phyloP scores from a whole-genome alignment of 2,797 vertebrate genomes.

The Dryobates pubescens region DNA sequence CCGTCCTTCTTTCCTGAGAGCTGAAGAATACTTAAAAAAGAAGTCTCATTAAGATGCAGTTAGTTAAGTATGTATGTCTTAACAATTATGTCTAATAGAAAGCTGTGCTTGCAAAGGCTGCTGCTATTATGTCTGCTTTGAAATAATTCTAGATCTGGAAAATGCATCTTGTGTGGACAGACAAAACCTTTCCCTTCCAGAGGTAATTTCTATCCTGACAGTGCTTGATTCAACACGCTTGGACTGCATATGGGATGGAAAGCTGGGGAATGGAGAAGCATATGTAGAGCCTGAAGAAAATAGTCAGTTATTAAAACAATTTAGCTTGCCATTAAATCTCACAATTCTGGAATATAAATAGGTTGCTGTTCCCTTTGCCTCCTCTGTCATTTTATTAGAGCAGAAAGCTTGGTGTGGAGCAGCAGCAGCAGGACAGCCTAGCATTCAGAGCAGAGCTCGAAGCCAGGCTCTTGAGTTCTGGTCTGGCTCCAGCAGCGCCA shows the following conservation, averaged over 20 bases:
- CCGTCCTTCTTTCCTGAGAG: neutral
- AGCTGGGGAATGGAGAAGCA: neutral
- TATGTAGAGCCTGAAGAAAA: conserved; percentile 60
- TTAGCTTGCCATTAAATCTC: conserved; percentile 58
- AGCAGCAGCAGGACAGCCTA: neutral
- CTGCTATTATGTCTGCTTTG: conserved; percentile 12
- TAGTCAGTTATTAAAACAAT: conserved; percentile 67
- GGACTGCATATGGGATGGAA: neutral
- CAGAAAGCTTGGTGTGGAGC: neutral
- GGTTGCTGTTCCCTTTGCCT: conserved; percentile 20
- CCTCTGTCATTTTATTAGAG: neutral
- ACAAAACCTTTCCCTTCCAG: conserved; percentile 32
- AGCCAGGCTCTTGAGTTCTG: neutral
- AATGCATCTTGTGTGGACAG: conserved; percentile 12
- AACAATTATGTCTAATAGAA: conserved; percentile 39
- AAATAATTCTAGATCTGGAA: conserved; percentile 27
- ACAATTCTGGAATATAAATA: conserved; percentile 42
- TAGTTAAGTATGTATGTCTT: conserved; percentile 10
- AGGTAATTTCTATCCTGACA: conserved; percentile 40
- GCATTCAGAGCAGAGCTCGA: neutral
- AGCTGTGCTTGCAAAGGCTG: neutral
- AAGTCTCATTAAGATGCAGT: conserved; percentile 12
- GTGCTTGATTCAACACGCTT: conserved; percentile 63
- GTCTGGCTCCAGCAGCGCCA: neutral
- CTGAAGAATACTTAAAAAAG: neutral